Conservation (phyloP, 2,888 invertebrate species). For the Ophion obscuratus region DNA sequence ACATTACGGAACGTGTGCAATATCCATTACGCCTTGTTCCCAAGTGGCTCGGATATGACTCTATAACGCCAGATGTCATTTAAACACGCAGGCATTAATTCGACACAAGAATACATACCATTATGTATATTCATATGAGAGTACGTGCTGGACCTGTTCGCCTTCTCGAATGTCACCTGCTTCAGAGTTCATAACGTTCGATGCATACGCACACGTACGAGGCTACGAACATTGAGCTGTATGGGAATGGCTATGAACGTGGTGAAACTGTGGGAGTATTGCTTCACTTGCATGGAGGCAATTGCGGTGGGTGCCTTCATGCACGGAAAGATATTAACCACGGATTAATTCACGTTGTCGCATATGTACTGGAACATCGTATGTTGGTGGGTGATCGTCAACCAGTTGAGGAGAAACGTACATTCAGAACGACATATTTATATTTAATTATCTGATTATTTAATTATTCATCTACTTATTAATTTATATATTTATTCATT, state of each 20-base stretch:
- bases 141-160: slow-evolving; percentile 8
- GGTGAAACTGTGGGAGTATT: slow-evolving; percentile 34
- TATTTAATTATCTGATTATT: not conserved
- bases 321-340: not conserved
- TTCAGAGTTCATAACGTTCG: slow-evolving; percentile 3
- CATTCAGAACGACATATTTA: not conserved
- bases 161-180: slow-evolving; percentile 61
- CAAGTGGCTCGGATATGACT: not conserved
- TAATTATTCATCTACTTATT: not conserved
- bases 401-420: not conserved
- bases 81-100: not conserved
- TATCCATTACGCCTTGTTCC: not conserved
- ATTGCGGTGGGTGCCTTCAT: slow-evolving; percentile 32
- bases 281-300: slow-evolving; percentile 36
- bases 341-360: not conserved
- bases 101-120: not conserved
- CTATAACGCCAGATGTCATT: slow-evolving; percentile 1
- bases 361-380: not conserved
- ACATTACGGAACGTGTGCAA: slow-evolving; percentile 21
- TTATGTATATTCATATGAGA: not conserved
- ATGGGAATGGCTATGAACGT: slow-evolving; percentile 57
- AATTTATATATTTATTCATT: not conserved
- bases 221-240: not conserved
- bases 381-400: too few relatives aligned
- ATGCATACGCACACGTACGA: slow-evolving; percentile 7